Evolutionary conservation across 2,888 invertebrate species (phyloP), one percentile per base, ranked within the genome.

Genomic region (Oconnorella tubifera): DNA sequence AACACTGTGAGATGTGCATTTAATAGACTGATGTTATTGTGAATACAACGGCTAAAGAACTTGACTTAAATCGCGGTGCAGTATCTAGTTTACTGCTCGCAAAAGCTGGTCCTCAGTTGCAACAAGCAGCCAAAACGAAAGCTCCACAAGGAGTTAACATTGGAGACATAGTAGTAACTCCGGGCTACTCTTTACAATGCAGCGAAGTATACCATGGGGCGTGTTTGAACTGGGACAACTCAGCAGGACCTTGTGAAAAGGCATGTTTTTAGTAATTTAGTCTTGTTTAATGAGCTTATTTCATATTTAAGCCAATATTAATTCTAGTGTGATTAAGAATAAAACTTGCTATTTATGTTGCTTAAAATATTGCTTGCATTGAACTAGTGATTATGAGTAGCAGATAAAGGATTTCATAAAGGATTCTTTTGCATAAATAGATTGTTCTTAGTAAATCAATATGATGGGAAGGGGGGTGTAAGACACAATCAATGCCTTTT

Each of bases 1-100:
- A n/a, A n/a, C n/a, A n/a, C n/a, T n/a, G n/a, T n/a, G n/a, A n/a
- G n/a, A n/a, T n/a, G n/a, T n/a, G n/a, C n/a, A n/a, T n/a, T 4
- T 31, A 28, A 25, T 68, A 78, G 78, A 72, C 70, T 58, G 76
- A 77, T 64, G 73, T 75, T 1, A 73, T 78, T 50, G 76, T 76
- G 2, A 74, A 74, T 51, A 73, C 76, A 14, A 71, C 74, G n/a
- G 66, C 68, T 10, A 63, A 69, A 1, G 72, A 68, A 10, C 64
- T 77, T 50, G 69, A 75, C 33, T 68, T 78, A 25, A 66, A 59
- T 29, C 72, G 69, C 49, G 76, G 77, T 3, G 69, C 70, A n/a
- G 72, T 77, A 3, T 74, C 77, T 0, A 68, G 64, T 6, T 71
- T 71, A 28, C 64, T 78, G n/a, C 51, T 75, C n/a, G 70, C 68